Evolutionary conservation across 2,797 vertebrate genomes (phyloP).

Genomic region (Etheostoma perlongum): DNA sequence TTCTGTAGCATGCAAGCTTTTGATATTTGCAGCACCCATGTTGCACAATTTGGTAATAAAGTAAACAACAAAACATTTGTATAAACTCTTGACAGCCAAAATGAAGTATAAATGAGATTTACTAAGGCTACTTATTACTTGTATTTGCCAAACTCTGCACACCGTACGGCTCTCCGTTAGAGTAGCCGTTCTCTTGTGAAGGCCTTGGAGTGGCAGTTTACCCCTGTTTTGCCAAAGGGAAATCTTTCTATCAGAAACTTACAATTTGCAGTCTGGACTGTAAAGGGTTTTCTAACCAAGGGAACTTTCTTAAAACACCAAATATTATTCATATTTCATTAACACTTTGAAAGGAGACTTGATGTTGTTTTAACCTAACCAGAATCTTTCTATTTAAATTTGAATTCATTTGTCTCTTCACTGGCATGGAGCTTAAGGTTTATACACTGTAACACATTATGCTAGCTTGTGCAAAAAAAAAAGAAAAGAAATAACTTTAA

Average conservation of each 20-base stretch:
- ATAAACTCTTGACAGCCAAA: not conserved
- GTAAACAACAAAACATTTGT: not conserved
- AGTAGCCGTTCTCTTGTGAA: conserved; percentile 57
- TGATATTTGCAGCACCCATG: not conserved
- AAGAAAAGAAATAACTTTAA: conserved; percentile 47
- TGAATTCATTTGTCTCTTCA: conserved; percentile 80
- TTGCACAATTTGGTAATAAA: conserved; percentile 10
- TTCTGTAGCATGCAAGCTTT: not conserved
- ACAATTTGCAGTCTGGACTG: conserved; percentile 64
- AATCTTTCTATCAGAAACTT: conserved; percentile 80
- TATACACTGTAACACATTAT: conserved; percentile 79
- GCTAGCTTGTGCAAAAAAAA: conserved; percentile 52
- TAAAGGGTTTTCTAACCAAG: conserved; percentile 80
- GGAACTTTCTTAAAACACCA: conserved; percentile 79
- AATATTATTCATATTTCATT: conserved; percentile 69
- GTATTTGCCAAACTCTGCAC: conserved; percentile 60
- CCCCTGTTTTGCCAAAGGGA: conserved; percentile 86
- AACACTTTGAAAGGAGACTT: conserved; percentile 62
- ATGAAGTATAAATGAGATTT: not conserved
- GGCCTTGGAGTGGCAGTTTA: conserved; percentile 82
- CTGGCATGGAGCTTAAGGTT: conserved; percentile 75
- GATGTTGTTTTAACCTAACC: conserved; percentile 65
- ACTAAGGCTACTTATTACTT: not conserved
- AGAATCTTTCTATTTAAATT: conserved; percentile 79
- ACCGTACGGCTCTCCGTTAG: conserved; percentile 40